Base-by-base conservation (phyloP, 2,888 invertebrate genomes). In the Drosophila diplacantha region DNA sequence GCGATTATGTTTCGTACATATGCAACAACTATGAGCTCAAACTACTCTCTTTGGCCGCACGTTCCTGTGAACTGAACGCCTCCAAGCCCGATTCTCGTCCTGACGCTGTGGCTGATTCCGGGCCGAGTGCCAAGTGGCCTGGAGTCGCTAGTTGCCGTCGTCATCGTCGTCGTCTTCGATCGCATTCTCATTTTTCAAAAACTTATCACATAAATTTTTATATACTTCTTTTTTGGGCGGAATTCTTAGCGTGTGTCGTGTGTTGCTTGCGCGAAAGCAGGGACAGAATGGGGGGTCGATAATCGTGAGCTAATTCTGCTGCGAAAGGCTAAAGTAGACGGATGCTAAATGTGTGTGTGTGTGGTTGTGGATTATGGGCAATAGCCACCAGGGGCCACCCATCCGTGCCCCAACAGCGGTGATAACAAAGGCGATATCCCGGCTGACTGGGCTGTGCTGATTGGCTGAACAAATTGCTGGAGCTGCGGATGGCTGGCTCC, bases 171-270 rank as follows among this genome's bases (percentile, higher is more conserved):
- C 58, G 18, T 31, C 43, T n/a, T 54, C 58, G 31, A 31, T 35
- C 39, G 55, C 52, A 24, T 55, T 64, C 57, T 51, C 52, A 61
- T 68, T 71, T 79, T 75, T 73, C 71, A 73, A 82, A 80, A 86
- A 86, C 85, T 83, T 86, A 86, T 86, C 85, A 86, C 85, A 86
- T 85, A 86, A 84, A 83, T 81, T 73, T 81, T 73, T 76, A 69
- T 77, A 69, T 75, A 70, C 60, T 26, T 66, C 60, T 26, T 66
- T 60, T 72, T 81, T 81, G 76, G 82, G 83, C 81, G 83, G 83
- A 82, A 81, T 82, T 83, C 73, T 84, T 80, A 81, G 80, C 79
- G 81, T 78, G 80, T 76, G 69, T 77, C 54, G 69, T 64, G 44
- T 41, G 20, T 55, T 65, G 46, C 56, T 66, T 63, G 77, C 78